Conservation (phyloP, 1,140 invertebrate genomes). For the Mizuhopecten yessoensis region DNA sequence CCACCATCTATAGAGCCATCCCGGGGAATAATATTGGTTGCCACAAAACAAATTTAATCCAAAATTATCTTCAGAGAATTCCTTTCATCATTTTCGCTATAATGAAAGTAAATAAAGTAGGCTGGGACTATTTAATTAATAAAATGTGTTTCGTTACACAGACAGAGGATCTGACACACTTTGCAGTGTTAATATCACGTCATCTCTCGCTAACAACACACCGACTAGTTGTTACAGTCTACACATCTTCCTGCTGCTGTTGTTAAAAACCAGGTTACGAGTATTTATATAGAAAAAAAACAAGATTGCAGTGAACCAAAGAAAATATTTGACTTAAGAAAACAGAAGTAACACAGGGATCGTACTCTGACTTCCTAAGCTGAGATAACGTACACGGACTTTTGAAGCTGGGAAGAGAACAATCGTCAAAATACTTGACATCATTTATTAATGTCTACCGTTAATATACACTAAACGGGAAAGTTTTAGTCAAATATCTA, state of each 20-base stretch:
- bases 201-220: neutral
- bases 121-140: neutral
- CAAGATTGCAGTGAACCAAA: too few species aligned
- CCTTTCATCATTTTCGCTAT: neutral
- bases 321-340: too few species aligned
- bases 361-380: too few species aligned
- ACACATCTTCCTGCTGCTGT: neutral
- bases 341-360: too few species aligned
- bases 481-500: too few species aligned
- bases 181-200: neutral
- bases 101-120: neutral
- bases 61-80: neutral
- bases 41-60: neutral
- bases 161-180: neutral
- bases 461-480: too few species aligned
- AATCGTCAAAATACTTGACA: too few species aligned
- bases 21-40: too few species aligned
- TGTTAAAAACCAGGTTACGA: neutral
- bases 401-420: too few species aligned
- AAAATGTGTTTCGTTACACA: neutral
- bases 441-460: too few species aligned
- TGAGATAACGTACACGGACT: too few species aligned
- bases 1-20: too few species aligned
- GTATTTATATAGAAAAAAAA: neutral
- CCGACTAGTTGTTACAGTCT: neutral